phyloP scores from a whole-genome alignment of 53 echinoderm and acorn worm species.

The Paelopatides confundens region DNA sequence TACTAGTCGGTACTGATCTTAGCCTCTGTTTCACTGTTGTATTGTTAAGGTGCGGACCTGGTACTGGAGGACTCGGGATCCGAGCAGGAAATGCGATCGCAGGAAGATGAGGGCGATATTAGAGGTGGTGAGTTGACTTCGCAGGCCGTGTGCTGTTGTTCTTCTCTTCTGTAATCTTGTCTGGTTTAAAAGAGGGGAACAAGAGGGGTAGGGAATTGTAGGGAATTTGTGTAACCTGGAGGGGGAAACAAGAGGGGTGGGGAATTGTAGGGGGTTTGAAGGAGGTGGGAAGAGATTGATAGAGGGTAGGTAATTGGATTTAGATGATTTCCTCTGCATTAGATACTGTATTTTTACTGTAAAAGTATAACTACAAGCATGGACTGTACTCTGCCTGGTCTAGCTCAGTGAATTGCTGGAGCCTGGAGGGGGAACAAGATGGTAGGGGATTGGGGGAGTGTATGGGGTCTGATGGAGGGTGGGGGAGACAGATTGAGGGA shows the following conservation, averaged over 20 bases:
- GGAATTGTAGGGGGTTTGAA: background rate
- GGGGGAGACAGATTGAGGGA: no score
- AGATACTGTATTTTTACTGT: no score
- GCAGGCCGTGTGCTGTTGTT: background rate
- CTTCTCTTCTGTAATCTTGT: constrained; percentile 1
- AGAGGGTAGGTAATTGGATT: no score
- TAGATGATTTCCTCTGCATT: no score
- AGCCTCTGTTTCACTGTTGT: constrained; percentile 41
- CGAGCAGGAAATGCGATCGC: constrained; percentile 45
- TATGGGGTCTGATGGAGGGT: no score
- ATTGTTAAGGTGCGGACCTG: constrained; percentile 51
- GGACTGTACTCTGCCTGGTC: no score
- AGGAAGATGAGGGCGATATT: constrained; percentile 44
- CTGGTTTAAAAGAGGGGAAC: background rate
- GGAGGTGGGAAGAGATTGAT: background rate
- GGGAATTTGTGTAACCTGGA: no score
- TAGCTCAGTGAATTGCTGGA: no score
- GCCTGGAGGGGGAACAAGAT: no score
- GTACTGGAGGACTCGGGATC: constrained; percentile 43
- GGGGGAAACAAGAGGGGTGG: background rate
- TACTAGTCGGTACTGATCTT: constrained; percentile 4
- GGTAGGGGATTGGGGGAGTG: no score
- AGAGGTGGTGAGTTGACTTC: constrained; percentile 44
- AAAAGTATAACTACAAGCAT: no score
- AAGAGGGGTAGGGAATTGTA: background rate